Evolutionary conservation across 2,888 invertebrate species (phyloP), one percentile per base, ranked within the genome.

Genomic region (Trachelus iudaicus): DNA sequence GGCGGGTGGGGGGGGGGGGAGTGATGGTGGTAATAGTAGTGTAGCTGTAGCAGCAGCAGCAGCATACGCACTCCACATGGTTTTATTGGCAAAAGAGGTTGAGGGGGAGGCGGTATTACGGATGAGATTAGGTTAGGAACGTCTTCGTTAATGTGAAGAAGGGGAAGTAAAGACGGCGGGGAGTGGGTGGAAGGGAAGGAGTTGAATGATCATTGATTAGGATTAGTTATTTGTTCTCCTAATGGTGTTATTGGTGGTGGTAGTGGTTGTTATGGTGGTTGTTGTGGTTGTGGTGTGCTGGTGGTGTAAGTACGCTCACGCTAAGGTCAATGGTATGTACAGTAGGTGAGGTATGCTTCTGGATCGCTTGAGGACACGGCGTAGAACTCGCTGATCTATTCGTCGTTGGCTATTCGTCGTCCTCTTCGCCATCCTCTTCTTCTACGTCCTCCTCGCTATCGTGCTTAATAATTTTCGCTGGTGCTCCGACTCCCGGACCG

Each of bases 341-440:
- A 92, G 91, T 91, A 92, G 91, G 91, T 91, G 91, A 91, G 91
- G 90, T 90, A 90, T 89, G 90, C 89, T 89, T 90, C 88, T 88
- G 89, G 89, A 89, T 90, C 88, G 56, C 56, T 56, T 56, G 90
- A 91, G 91, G 91, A 91, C 91, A 91, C 90, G 90, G 90, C 89
- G 89, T 90, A 90, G 89, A 88, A 89, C 90, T 90, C 90, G 90
- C 90, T 89, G 90, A 89, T 89, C 89, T 88, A 86, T 89, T 89
- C 89, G 89, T 89, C 88, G 89, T 89, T 90, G 89, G 89, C 89
- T 91, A 91, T 92, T 93, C 93, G 87, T 93, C 93, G 86, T 93
- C 93, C 84, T 93, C 93, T 89, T 94, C 93, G 89, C 94, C 94
- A 85, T 95, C 94, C 81, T 94, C 95, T 56, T 94, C 95, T 31